A percentile compares a stretch with the other conserved stretches of the same genome.
Evolutionary conservation across 2,888 invertebrate genomes (phyloP).

Genomic region (Drosophila lutescens): DNA sequence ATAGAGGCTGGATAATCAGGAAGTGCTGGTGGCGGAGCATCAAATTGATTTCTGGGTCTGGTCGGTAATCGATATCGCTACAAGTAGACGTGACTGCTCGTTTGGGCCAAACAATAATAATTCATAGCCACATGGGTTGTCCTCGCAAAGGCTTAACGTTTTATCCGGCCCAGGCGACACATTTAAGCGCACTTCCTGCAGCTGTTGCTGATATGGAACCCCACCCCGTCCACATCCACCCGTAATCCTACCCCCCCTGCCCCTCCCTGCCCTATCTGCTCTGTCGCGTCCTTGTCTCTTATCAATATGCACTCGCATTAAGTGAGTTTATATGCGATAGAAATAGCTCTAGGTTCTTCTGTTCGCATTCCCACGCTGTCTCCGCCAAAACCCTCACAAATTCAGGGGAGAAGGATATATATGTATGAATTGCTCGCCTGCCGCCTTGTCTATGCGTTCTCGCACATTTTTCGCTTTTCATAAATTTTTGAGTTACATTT

Average conservation of each 20-base stretch:
- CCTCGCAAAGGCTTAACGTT: conserved; percentile 71
- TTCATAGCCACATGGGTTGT: conserved; percentile 74
- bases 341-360: conserved; percentile 43
- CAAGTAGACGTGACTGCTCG: conserved; percentile 53
- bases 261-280: conserved; percentile 1
- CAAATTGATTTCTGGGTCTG: conserved; percentile 73
- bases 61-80: conserved; percentile 60
- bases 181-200: conserved; percentile 78
- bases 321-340: conserved; percentile 68
- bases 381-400: conserved; percentile 1
- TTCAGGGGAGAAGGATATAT: background rate
- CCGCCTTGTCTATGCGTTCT: conserved; percentile 61
- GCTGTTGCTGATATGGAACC: conserved; percentile 69
- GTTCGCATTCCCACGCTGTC: conserved; percentile 46
- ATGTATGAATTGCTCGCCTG: background rate
- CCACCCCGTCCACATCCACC: background rate
- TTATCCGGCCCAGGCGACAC: conserved; percentile 57
- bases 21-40: conserved; percentile 69
- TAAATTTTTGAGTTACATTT: conserved; percentile 82
- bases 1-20: conserved; percentile 69
- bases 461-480: conserved; percentile 64
- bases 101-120: conserved; percentile 76
- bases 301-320: conserved; percentile 76
- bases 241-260: background rate
- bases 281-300: conserved; percentile 52